phyloP scores from a whole-genome alignment of 2,113 vertebrate genomes.

The Vombatus ursinus region DNA sequence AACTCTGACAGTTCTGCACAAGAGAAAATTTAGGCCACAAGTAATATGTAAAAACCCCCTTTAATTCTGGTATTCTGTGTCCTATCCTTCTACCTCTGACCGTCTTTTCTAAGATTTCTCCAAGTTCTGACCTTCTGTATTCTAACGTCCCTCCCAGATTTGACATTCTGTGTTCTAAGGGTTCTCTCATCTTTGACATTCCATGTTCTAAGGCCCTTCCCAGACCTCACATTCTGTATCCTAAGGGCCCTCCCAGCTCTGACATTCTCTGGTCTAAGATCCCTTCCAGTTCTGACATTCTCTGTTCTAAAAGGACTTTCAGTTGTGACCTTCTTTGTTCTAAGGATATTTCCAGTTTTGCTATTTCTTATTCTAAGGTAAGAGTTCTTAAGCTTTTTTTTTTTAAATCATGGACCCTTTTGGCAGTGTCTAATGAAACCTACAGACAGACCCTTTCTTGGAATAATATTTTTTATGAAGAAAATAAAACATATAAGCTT shows the following conservation, averaged over 20 bases:
- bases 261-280: too few species aligned
- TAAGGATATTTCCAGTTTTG: background rate
- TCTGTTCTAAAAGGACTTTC: too few species aligned
- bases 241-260: too few species aligned
- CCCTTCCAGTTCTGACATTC: too few species aligned
- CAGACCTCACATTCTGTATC: too few species aligned
- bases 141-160: too few species aligned
- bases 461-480: background rate
- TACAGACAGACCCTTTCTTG: background rate
- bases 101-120: background rate
- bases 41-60: background rate
- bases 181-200: too few species aligned
- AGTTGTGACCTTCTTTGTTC: too few species aligned
- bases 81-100: background rate
- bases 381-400: background rate
- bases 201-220: too few species aligned
- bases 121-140: background rate
- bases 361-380: background rate
- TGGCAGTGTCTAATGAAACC: background rate
- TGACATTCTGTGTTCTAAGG: too few species aligned
- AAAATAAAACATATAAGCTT: background rate
- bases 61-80: background rate
- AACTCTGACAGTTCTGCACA: background rate
- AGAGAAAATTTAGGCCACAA: background rate
- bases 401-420: background rate